Evolutionary conservation across 2,797 vertebrate genomes (phyloP).

Genomic region (Melanotaenia trifasciata): DNA sequence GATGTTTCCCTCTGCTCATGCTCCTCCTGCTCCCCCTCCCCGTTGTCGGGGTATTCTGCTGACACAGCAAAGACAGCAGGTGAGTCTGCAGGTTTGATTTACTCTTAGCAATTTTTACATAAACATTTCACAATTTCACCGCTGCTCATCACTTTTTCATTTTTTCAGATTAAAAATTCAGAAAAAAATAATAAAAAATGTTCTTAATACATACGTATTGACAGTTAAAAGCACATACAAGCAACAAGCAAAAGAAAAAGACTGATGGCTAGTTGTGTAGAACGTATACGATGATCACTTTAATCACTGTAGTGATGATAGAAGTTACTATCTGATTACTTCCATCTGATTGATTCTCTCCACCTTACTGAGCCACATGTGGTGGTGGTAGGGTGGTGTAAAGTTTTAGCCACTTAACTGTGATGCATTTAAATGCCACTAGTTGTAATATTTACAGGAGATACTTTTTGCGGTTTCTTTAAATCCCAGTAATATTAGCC

Average conservation of each 20-base stretch:
- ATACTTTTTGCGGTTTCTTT: background rate
- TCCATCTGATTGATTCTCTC: too few species aligned
- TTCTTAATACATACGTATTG: too few species aligned
- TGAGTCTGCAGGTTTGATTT: background rate
- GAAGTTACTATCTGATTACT: too few species aligned
- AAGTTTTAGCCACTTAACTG: too few species aligned
- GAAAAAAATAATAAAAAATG: too few species aligned
- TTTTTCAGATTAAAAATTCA: background rate
- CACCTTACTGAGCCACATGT: too few species aligned
- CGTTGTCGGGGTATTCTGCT: constrained; percentile 75
- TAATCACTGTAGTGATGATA: too few species aligned
- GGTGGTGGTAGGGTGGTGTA: too few species aligned
- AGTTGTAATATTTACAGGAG: background rate
- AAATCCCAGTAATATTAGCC: background rate
- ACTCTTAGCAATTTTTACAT: background rate
- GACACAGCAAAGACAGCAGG: background rate
- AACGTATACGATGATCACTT: too few species aligned
- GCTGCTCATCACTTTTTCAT: background rate
- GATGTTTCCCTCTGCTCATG: constrained; percentile 66
- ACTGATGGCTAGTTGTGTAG: too few species aligned
- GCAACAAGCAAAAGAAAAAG: too few species aligned
- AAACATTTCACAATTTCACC: background rate
- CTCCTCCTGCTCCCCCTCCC: constrained; percentile 60
- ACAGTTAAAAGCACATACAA: too few species aligned
- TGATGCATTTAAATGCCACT: background rate